Evolutionary conservation across 2,113 vertebrate genomes (phyloP).

Genomic region (Sylvilagus bachmani): DNA sequence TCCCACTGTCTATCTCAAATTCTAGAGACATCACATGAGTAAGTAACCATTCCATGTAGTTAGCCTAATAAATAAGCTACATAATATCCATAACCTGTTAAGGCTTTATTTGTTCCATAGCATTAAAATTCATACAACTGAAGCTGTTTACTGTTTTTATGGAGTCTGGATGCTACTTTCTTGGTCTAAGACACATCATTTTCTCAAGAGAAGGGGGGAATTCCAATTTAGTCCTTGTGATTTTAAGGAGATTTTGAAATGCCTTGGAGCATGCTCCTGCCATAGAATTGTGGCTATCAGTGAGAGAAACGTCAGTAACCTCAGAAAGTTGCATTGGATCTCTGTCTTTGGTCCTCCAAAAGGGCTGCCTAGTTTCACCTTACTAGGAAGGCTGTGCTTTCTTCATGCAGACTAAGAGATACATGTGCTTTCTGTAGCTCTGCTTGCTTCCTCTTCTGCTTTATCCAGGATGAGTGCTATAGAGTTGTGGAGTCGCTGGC

Average conservation of each 20-base stretch:
- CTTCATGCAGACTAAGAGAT: not conserved
- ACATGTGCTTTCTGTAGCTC: not conserved
- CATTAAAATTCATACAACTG: not conserved
- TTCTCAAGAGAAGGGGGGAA: not conserved
- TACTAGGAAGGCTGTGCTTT: not conserved
- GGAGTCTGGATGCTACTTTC: not conserved
- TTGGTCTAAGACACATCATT: not conserved
- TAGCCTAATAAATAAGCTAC: not conserved
- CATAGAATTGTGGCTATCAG: not conserved
- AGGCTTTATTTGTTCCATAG: not conserved
- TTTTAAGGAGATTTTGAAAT: not conserved
- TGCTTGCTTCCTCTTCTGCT: rapidly evolving
- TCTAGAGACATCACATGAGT: not conserved
- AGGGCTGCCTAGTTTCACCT: not conserved
- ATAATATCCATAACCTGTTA: not conserved
- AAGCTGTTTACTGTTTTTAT: not conserved
- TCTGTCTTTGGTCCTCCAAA: not conserved
- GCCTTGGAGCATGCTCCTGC: not conserved
- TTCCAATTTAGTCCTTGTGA: not conserved
- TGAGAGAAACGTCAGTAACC: not conserved
- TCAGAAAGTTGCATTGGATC: not conserved
- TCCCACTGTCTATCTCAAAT: not conserved
- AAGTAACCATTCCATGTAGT: not conserved
- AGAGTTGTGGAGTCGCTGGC: too few relatives aligned
- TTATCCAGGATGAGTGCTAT: not conserved